Conservation (phyloP, 2,113 vertebrate species). For the Antennarius striatus region DNA sequence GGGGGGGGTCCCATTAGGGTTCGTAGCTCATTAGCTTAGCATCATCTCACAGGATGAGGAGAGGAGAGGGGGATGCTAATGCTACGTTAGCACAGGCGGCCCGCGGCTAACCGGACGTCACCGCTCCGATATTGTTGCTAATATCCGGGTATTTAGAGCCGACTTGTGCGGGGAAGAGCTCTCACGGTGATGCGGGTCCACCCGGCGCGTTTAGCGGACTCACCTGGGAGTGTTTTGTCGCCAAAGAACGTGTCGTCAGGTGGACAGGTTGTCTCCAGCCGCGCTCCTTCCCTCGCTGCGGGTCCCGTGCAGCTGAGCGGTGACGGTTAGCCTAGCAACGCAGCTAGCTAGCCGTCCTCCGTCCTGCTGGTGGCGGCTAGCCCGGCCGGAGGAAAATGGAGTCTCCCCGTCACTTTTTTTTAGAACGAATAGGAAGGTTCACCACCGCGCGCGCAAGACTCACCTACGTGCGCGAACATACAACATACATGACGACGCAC, state of each 20-base stretch:
- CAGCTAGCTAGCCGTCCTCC: conserved; percentile 24
- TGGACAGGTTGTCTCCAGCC: conserved; percentile 34
- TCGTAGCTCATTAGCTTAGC: conserved; percentile 30
- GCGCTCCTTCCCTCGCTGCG: background rate
- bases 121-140: conserved; percentile 1
- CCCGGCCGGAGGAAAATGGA: conserved; percentile 57
- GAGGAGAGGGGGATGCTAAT: conserved; percentile 31
- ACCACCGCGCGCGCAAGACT: background rate
- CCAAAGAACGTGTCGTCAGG: conserved; percentile 65
- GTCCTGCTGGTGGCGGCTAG: conserved; percentile 27
- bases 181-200: accelerated
- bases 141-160: background rate
- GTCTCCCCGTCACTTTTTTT: conserved; percentile 44
- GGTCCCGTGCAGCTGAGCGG: conserved; percentile 28
- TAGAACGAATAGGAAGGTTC: conserved; percentile 21
- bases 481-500: background rate
- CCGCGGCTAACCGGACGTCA: conserved; percentile 28
- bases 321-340: conserved; percentile 63
- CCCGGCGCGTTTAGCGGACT: background rate
- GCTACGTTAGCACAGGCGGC: conserved; percentile 12
- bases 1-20: background rate
- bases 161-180: background rate
- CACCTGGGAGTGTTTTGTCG: conserved; percentile 75
- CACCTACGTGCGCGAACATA: background rate
- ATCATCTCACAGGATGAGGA: conserved; percentile 35